These are phyloP conservation scores for Linepithema humile DNA, from an alignment of 1,140 invertebrate species.

Conservation along the genomic window DNA sequence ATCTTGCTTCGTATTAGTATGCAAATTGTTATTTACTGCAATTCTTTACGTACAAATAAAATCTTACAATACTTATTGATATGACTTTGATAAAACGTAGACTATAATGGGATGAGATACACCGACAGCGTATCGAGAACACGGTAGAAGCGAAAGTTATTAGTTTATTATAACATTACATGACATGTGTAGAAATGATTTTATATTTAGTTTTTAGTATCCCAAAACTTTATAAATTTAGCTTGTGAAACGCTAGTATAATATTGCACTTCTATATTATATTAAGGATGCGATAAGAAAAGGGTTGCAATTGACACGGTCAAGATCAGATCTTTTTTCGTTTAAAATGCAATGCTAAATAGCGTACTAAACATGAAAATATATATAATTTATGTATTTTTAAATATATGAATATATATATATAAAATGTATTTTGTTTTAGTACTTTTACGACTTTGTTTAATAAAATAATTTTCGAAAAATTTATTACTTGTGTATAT, in stretches of 20 bases:
- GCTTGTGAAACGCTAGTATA: neutral
- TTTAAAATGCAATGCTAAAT: too few relatives aligned
- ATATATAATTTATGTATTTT: too few relatives aligned
- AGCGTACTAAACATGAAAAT: too few relatives aligned
- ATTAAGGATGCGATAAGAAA: neutral
- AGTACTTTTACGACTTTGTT: too few relatives aligned
- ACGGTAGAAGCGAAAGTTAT: neutral
- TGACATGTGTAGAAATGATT: neutral
- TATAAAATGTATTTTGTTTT: too few relatives aligned
- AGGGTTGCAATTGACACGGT: neutral
- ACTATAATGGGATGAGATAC: neutral
- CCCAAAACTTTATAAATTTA: neutral
- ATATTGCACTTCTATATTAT: neutral
- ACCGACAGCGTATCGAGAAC: neutral
- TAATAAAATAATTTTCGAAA: too few relatives aligned
- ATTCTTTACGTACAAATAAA: slow-evolving; percentile 13
- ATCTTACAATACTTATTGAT: neutral
- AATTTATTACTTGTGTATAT: neutral
- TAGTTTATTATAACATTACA: slow-evolving; percentile 11
- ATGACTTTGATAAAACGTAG: neutral
- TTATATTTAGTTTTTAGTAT: neutral
- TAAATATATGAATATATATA: too few relatives aligned
- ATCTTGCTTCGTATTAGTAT: neutral
- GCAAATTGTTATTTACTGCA: neutral
- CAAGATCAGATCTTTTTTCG: too few relatives aligned